Base-by-base conservation (phyloP, 2,888 invertebrate genomes). In the Rhagonycha fulva region DNA sequence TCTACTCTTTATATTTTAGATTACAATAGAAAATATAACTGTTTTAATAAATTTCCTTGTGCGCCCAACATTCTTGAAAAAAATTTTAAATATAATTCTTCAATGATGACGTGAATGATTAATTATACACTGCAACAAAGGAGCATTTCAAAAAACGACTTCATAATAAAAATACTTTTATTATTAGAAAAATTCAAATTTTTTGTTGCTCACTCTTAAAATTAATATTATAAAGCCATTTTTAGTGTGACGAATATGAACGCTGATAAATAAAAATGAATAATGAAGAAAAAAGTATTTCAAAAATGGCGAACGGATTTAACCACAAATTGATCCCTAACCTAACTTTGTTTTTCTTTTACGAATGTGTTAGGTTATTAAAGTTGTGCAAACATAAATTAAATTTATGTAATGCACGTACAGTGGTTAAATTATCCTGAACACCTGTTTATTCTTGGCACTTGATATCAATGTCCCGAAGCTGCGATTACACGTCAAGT, bases 401-500 rank as follows among this genome's bases (percentile, higher is more conserved):
- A 47, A 47, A 47, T 47, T 47, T 47, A 47, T 47, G 47, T 61
- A 62, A 60, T 47, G 71, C 30, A 75, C 66, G 69, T 63, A 62
- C 66, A 60, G 28, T 69, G 12, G 26, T 69, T 68, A 75, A 75
- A 71, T 71, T 68, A 24, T 66, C 23, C 63, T 24, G 19, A 66
- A 66, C 68, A 75, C 75, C 75, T 76, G 76, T 32, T 60, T 72
- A 76, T 69, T 66, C 70, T 70, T 75, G 72, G 61, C 72, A 62
- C 72, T 73, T 76, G 70, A 76, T 76, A 76, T 76, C 76, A 73
- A 76, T 71, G 74, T 73, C 74, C 71, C 70, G 68, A 62, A 71
- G 70, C 60, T 67, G 32, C 70, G 71, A 71, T 74, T 76, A 71
- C 74, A 68, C 68, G 76, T 76, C 74, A 71, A 26, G 73, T 30